phyloP scores from a whole-genome alignment of 2,113 vertebrate genomes.

The Saguinus midas region DNA sequence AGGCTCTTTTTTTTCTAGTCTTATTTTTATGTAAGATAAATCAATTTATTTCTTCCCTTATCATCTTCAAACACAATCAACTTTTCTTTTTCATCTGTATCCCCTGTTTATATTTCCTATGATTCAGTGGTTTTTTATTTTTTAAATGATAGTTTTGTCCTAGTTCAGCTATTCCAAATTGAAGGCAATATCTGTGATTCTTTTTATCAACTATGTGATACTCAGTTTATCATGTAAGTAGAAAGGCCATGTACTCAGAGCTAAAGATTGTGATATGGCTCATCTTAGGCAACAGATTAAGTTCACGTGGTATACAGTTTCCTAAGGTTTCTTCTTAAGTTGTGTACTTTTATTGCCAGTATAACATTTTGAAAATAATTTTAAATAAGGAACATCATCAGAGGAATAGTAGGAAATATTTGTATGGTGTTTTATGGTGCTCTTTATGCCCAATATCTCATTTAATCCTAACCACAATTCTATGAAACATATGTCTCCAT shows the following conservation, averaged over 20 bases:
- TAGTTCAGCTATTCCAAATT: neutral
- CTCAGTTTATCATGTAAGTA: neutral
- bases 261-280: neutral
- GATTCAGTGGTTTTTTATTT: neutral
- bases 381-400: neutral
- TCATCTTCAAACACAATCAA: neutral
- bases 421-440: neutral
- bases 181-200: neutral
- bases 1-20: neutral
- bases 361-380: neutral
- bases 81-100: neutral
- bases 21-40: constrained; percentile 19
- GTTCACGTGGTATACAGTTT: neutral
- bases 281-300: neutral
- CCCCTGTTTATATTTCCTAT: neutral
- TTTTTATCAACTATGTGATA: neutral
- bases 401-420: neutral
- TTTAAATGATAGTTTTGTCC: neutral
- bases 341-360: neutral
- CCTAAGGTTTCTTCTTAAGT: neutral
- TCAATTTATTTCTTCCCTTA: neutral
- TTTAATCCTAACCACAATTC: neutral
- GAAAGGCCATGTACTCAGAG: neutral
- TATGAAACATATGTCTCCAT: neutral
- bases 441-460: neutral